These are phyloP conservation scores for Batillaria attramentaria DNA, from an alignment of 1,140 invertebrate genomes.

Conservation along the genomic window DNA sequence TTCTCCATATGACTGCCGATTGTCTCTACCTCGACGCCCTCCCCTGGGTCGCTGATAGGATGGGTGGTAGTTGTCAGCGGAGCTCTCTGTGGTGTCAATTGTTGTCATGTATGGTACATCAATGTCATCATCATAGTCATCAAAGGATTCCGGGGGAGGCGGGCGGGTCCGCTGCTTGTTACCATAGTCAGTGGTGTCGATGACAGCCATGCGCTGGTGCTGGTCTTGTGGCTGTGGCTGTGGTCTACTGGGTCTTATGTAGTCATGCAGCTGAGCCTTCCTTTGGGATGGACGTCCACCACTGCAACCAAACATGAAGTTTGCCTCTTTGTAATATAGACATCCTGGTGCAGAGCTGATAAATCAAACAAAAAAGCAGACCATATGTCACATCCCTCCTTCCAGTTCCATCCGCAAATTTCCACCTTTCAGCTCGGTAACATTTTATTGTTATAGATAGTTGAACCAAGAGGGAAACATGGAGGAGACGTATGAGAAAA, in stretches of 20 bases:
- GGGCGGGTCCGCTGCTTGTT: not conserved
- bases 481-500: not conserved
- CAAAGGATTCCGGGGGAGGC: constrained; percentile 2
- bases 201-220: constrained; percentile 35
- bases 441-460: too few species aligned
- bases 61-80: constrained; percentile 12
- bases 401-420: too few species aligned
- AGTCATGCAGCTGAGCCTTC: constrained; percentile 40
- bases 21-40: constrained; percentile 10
- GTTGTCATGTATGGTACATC: constrained; percentile 29
- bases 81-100: constrained; percentile 31
- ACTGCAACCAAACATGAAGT: constrained; percentile 31
- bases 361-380: too few species aligned
- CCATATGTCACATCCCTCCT: too few species aligned
- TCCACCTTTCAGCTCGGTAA: too few species aligned
- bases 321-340: too few species aligned
- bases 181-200: constrained; percentile 30
- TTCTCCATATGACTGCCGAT: not conserved
- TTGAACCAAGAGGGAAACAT: too few species aligned
- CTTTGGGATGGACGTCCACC: constrained; percentile 37
- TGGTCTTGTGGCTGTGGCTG: not conserved
- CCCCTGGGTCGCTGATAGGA: not conserved
- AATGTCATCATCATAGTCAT: constrained; percentile 31
- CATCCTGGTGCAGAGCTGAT: too few species aligned
- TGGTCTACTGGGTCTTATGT: constrained; percentile 20